phyloP scores from a whole-genome alignment of 2,113 vertebrate genomes.

The Bungarus multicinctus region DNA sequence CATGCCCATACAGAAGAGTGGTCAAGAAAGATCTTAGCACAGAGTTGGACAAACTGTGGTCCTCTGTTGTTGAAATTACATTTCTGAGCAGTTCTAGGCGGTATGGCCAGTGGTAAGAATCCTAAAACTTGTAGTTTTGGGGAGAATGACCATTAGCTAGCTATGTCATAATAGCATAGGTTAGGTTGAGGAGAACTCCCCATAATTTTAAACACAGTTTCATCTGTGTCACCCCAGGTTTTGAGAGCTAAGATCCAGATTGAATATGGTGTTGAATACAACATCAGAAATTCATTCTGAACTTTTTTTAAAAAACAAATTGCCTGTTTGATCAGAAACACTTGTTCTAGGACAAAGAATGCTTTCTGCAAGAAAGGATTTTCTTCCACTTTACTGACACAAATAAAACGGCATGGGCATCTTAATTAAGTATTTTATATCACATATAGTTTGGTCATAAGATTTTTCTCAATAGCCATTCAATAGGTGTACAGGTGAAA shows the following conservation, averaged over 20 bases:
- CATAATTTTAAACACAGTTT: background rate
- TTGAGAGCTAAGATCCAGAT: background rate
- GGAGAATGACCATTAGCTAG: background rate
- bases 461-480: background rate
- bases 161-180: background rate
- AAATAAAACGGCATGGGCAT: background rate
- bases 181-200: background rate
- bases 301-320: background rate
- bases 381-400: background rate
- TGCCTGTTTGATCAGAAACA: background rate
- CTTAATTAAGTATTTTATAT: background rate
- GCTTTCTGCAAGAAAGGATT: background rate
- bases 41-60: background rate
- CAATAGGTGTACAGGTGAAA: background rate
- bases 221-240: background rate
- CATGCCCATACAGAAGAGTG: background rate
- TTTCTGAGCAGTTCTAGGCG: background rate
- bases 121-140: background rate
- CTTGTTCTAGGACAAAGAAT: background rate
- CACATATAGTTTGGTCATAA: background rate
- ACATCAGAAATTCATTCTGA: background rate
- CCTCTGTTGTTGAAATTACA: background rate
- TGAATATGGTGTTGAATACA: background rate
- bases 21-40: background rate
- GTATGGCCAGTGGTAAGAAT: background rate